Conservation (phyloP, 2,888 invertebrate genomes). For the Rapana venosa region DNA sequence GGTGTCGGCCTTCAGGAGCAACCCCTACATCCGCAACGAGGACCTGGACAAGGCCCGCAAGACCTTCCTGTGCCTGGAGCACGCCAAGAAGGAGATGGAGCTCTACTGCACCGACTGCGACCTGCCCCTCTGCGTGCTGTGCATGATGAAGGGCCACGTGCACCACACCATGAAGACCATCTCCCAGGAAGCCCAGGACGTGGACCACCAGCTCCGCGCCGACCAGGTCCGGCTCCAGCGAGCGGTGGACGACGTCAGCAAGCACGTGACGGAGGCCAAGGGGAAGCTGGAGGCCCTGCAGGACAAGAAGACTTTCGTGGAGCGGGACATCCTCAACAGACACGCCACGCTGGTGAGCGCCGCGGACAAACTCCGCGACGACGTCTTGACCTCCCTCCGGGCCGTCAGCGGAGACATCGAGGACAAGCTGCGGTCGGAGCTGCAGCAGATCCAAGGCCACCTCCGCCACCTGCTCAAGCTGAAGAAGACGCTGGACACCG, state of each 20-base stretch:
- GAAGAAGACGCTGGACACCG: not conserved
- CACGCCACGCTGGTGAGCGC: constrained; percentile 29
- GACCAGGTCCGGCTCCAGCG: not conserved
- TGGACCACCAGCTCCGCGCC: not conserved
- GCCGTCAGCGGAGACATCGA: constrained; percentile 9
- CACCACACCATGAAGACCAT: not conserved
- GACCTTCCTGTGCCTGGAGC: not conserved
- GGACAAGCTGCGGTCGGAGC: not conserved
- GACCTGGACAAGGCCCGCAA: constrained; percentile 25
- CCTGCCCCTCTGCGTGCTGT: not conserved
- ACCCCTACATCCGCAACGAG: constrained; percentile 45
- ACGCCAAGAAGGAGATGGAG: constrained; percentile 11
- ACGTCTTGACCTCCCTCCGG: not conserved
- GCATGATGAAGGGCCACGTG: not conserved
- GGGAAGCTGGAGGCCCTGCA: not conserved
- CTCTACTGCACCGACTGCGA: constrained; percentile 23
- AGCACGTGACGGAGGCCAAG: not conserved
- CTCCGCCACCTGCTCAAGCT: not conserved
- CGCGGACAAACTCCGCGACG: constrained; percentile 16
- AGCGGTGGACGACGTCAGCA: constrained; percentile 5
- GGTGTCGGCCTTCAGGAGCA: constrained; percentile 67
- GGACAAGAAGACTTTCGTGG: not conserved
- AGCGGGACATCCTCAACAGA: constrained; percentile 13
- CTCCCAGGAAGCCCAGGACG: not conserved
- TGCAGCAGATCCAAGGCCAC: not conserved